Evolutionary conservation across 2,113 vertebrate genomes (phyloP).

Genomic region (Furnarius figulus): DNA sequence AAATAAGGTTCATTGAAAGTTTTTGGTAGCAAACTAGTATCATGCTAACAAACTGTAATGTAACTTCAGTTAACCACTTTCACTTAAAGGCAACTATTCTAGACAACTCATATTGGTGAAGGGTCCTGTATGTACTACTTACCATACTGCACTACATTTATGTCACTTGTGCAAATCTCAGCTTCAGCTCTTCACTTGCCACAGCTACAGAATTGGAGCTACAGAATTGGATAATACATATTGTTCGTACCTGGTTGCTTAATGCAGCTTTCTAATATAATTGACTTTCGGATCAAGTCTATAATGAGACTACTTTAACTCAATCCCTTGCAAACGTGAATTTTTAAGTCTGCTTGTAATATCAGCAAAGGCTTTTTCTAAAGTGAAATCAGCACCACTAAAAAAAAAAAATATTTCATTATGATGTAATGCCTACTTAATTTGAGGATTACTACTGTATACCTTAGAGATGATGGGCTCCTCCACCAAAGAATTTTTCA

Average conservation of each 20-base stretch:
- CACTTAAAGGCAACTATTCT: neutral
- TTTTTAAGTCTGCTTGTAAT: neutral
- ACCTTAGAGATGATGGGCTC: conserved; percentile 87
- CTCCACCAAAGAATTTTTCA: conserved; percentile 86
- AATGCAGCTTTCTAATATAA: neutral
- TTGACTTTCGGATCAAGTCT: neutral
- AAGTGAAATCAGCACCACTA: neutral
- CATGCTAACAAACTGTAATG: neutral
- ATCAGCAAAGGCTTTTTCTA: neutral
- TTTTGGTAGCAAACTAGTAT: fast-evolving
- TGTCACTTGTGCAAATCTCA: neutral
- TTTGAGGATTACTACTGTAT: conserved; percentile 61
- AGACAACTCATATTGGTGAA: neutral
- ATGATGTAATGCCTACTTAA: neutral
- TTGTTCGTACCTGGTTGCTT: neutral
- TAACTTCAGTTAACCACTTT: neutral
- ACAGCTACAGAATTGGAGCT: neutral
- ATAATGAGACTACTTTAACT: neutral
- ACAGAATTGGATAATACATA: neutral
- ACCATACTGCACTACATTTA: neutral
- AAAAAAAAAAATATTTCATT: neutral
- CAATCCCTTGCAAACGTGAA: neutral
- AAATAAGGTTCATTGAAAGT: neutral
- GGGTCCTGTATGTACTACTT: neutral
- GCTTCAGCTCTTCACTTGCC: neutral